A percentile compares a stretch with the other conserved stretches of the same genome.
Conservation (phyloP, 2,888 invertebrate genomes). For the Lucinisca nassula region DNA sequence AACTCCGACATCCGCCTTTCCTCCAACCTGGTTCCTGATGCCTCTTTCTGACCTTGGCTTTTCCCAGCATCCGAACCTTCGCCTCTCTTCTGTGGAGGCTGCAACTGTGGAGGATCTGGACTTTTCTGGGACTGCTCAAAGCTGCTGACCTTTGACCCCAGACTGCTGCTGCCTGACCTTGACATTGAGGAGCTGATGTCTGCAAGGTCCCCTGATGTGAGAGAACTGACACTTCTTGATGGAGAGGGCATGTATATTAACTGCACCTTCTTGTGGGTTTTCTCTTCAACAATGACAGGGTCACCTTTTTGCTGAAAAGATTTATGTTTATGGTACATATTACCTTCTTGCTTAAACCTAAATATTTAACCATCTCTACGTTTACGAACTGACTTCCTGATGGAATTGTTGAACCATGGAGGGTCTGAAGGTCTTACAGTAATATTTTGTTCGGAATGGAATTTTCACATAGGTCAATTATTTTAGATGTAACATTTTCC, state of each 20-base stretch:
- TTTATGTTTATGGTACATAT: too few relatives aligned
- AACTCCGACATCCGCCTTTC: not conserved
- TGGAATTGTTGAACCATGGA: too few relatives aligned
- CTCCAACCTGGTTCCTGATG: not conserved
- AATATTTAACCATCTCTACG: too few relatives aligned
- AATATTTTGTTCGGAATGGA: too few relatives aligned
- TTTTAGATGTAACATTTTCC: too few relatives aligned
- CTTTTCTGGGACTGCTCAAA: constrained; percentile 1
- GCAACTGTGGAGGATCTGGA: not conserved
- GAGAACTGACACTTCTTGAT: constrained; percentile 76
- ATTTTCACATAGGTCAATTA: too few relatives aligned
- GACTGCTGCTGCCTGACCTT: constrained; percentile 46
- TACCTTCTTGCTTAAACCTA: too few relatives aligned
- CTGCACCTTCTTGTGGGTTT: constrained; percentile 55
- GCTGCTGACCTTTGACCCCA: constrained; percentile 53
- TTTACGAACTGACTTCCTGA: too few relatives aligned
- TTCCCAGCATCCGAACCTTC: not conserved
- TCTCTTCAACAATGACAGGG: constrained; percentile 62
- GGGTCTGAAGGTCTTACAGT: too few relatives aligned
- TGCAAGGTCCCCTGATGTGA: constrained; percentile 83
- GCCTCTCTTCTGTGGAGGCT: not conserved
- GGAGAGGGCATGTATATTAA: constrained; percentile 73
- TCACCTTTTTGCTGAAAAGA: constrained; percentile 62
- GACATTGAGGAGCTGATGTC: constrained; percentile 75
- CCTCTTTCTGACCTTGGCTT: not conserved